Evolutionary conservation across 2,888 invertebrate species (phyloP).

Genomic region (Nomada ruficornis): DNA sequence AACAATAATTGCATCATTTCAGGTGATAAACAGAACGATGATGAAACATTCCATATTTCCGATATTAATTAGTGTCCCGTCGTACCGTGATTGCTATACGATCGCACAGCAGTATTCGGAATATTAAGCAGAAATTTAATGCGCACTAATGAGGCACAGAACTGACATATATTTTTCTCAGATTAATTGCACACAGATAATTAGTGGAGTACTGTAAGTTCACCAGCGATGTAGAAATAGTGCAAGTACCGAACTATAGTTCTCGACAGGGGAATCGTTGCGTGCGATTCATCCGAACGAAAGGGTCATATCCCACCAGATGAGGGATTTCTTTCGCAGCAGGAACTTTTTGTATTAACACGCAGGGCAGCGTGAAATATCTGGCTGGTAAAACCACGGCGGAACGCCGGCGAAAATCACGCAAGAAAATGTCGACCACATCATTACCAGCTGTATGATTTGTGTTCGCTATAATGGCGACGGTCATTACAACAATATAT

Average conservation of each 20-base stretch:
- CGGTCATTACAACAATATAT: too few species aligned
- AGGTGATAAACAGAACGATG: neutral
- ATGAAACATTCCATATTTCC: neutral
- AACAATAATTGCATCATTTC: conserved; percentile 9
- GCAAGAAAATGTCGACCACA: conserved; percentile 45
- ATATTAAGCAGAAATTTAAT: neutral
- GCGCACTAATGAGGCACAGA: neutral
- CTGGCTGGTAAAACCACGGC: conserved; percentile 27
- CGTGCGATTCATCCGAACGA: conserved; percentile 37
- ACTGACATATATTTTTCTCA: too few species aligned
- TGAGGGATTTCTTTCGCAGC: conserved; percentile 39
- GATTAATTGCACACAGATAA: too few species aligned
- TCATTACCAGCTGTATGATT: conserved; percentile 42
- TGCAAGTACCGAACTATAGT: neutral
- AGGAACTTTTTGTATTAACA: conserved; percentile 47
- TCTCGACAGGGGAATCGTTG: conserved; percentile 24
- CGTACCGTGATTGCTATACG: neutral
- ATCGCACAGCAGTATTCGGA: neutral
- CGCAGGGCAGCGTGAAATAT: conserved; percentile 49
- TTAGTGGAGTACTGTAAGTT: neutral
- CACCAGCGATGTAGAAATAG: neutral
- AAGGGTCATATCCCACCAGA: conserved; percentile 16
- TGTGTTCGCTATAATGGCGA: conserved; percentile 33
- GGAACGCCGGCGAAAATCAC: conserved; percentile 42
- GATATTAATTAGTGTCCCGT: neutral